Evolutionary conservation across 2,888 invertebrate species (phyloP), one percentile per base, ranked within the genome.

Genomic region (Sinopyrophorus schimmeli): DNA sequence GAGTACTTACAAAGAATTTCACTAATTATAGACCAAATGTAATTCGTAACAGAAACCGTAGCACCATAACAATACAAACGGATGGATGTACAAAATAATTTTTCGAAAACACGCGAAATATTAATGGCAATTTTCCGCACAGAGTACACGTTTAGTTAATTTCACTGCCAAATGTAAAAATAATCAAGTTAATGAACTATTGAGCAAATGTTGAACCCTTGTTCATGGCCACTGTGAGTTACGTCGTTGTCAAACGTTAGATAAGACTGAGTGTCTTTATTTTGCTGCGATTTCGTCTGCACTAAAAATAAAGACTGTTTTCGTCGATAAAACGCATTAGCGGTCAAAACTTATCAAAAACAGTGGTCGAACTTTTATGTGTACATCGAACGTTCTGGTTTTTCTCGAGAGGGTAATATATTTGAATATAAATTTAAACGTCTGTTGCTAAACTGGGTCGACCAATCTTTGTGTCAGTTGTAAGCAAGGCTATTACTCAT

Each of bases 131-230:
- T 27, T 27, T 27, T n/a, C n/a, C n/a, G n/a, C n/a, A n/a, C n/a
- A n/a, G 10, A 10, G 12, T 27, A 27, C 27, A 9, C 6, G 14
- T 11, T 10, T 10, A 27, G 12, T 2, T 27, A 28, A 28, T 40
- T 26, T 27, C 20, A 40, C 18, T 28, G 39, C 30, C 15, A 11
- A 10, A 6, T n/a, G 11, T 40, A 26, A 40, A 40, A 40, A 40
- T 40, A 40, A 40, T 40, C 26, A 12, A 28, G 39, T 40, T 28
- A 40, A 40, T 17, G 28, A 40, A 28, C 39, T 40, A 28, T 17
- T 39, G 30, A 17, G 11, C 18, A 40, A 18, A 40, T 18, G 1
- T 2, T 12, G 2, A 12, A 12, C 12, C 27, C 14, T 27, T 27
- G 27, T 27, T 24, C 27, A 27, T 12, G 27, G 27, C 3, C 27